phyloP scores from a whole-genome alignment of 2,113 vertebrate species.

The Plecturocebus donacophilus region DNA sequence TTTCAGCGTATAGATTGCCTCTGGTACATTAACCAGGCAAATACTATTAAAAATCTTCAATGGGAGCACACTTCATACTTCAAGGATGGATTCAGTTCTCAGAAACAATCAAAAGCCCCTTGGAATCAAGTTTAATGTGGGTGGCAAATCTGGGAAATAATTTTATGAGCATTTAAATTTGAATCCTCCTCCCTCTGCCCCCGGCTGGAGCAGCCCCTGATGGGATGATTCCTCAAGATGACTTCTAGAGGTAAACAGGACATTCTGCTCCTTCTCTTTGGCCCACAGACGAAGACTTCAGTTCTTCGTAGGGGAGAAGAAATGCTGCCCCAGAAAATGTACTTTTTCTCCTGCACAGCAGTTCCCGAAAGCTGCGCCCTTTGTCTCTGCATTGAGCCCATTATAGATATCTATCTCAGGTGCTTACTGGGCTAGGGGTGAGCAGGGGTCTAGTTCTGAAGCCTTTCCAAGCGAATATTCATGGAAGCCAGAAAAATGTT shows the following conservation, averaged over 20 bases:
- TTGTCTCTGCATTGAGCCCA: background rate
- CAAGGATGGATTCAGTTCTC: background rate
- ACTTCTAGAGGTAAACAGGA: background rate
- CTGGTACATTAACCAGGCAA: background rate
- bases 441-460: background rate
- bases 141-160: background rate
- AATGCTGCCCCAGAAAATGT: background rate
- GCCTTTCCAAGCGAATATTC: background rate
- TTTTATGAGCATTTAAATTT: background rate
- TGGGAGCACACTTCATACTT: background rate
- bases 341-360: background rate
- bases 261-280: background rate
- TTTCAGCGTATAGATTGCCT: background rate
- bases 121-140: background rate
- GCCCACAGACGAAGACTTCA: background rate
- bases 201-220: background rate
- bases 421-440: background rate
- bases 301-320: background rate
- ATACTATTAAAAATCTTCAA: background rate
- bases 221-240: background rate
- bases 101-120: conserved; percentile 21
- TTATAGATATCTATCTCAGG: background rate
- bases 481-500: background rate
- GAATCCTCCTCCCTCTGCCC: background rate
- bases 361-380: background rate